phyloP scores from a whole-genome alignment of 2,113 vertebrate species.

The Strigops habroptila region DNA sequence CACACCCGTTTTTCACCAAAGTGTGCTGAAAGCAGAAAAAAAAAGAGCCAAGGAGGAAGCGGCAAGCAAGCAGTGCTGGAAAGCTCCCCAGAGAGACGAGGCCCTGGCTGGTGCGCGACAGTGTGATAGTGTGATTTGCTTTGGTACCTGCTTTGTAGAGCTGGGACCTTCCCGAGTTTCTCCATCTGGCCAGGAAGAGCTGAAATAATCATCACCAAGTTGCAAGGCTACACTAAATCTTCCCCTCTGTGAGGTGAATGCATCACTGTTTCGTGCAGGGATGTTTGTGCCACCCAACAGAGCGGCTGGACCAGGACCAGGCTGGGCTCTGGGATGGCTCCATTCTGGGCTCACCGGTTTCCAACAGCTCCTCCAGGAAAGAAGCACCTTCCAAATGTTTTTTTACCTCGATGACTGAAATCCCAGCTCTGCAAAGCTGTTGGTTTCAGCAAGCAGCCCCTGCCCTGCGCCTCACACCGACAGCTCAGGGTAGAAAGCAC shows the following conservation, averaged over 20 bases:
- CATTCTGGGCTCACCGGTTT: fast-evolving
- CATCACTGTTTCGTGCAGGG: background rate
- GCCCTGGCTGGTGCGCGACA: background rate
- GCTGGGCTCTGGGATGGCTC: background rate
- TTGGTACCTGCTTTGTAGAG: background rate
- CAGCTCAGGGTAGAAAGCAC: background rate
- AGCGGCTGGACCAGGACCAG: background rate
- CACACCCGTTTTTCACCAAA: slow-evolving; percentile 46
- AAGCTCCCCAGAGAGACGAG: background rate
- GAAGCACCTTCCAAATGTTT: fast-evolving
- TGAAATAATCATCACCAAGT: background rate
- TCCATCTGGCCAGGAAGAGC: background rate
- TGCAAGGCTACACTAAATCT: background rate
- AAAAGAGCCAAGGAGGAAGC: background rate
- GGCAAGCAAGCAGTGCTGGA: background rate
- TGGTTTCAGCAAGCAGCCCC: background rate
- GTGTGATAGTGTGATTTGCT: background rate
- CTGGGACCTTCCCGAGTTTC: background rate
- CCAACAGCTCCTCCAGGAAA: background rate
- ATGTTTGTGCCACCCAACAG: background rate
- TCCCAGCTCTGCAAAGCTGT: background rate
- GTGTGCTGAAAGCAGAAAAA: background rate
- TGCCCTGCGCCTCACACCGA: background rate
- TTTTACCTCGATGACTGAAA: background rate
- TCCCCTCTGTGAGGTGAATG: background rate